A percentile compares a stretch with the other conserved stretches of the same genome.
Conservation (phyloP, 2,113 vertebrate genomes). For the Anhinga rufa region DNA sequence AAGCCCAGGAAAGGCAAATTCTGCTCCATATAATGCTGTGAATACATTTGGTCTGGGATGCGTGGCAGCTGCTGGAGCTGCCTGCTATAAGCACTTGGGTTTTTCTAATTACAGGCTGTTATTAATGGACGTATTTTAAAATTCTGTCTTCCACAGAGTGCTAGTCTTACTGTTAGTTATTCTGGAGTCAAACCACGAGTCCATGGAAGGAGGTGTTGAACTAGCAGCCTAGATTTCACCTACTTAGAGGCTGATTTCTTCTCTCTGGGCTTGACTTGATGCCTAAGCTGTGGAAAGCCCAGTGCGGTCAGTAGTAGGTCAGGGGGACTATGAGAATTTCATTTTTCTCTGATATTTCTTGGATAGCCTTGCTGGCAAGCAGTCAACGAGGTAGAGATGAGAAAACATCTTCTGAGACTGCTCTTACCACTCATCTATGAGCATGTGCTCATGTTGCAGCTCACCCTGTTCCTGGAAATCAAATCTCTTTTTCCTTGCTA, state of each 20-base stretch:
- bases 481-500: neutral
- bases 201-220: neutral
- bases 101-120: neutral
- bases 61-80: neutral
- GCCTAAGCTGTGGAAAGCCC: neutral
- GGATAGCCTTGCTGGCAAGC: neutral
- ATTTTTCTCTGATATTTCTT: neutral
- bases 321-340: neutral
- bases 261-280: neutral
- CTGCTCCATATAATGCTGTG: neutral
- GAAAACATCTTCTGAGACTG: neutral
- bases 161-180: neutral
- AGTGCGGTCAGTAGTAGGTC: neutral
- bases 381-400: neutral
- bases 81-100: neutral
- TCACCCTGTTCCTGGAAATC: neutral
- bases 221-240: neutral
- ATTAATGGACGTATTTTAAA: neutral
- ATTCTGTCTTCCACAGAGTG: neutral
- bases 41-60: neutral
- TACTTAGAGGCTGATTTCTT: neutral
- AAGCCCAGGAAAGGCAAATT: neutral
- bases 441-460: neutral
- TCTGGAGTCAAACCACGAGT: neutral
- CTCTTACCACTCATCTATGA: neutral